Evolutionary conservation across 1,140 invertebrate genomes (phyloP), one percentile per base, ranked within the genome.

Genomic region (Papilio polytes): DNA sequence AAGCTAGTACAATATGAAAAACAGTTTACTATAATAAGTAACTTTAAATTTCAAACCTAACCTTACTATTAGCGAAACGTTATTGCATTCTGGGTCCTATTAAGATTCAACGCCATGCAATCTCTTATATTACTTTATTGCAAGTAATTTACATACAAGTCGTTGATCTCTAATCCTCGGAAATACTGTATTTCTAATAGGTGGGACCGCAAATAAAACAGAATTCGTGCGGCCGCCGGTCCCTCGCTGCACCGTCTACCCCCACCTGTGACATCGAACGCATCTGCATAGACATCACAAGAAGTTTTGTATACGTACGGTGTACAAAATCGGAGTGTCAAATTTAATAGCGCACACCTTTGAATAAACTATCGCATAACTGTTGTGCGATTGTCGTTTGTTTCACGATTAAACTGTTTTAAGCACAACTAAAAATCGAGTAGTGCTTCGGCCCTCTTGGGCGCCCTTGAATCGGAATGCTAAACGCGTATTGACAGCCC

Each of bases 111-210:
- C 20, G 59, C 59, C 3, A 70, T 36, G 26, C 12, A 36, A 70
- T 70, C 63, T 6, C 15, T 70, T 70, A 70, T 31, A 15, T 70
- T 31, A 70, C 12, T 70, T 70, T 36, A 70, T 70, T 31, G 63
- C 13, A 31, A 36, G 3, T 66, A 70, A 70, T 70, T 18, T 70
- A 31, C 10, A 70, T 70, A 15, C 12, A 31, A 66, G 63, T 70
- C 63, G 31, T 36, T 70, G 63, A 26, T 15, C 63, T 31, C 26
- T 70, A 36, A 70, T 70, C 26, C 63, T 70, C 26, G 63, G 63
- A 70, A 70, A 70, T 70, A 13, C 26, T 18, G 13, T 70, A 31
- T 70, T 70, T 70, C 63, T 70, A 70, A 70, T 70, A 70, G 26
- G 12, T 70, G 2, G 22, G 63, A 70, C 63, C 63, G 63, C 63